Conservation (phyloP, 1,140 invertebrate species). For the Cheumatopsyche charites region DNA sequence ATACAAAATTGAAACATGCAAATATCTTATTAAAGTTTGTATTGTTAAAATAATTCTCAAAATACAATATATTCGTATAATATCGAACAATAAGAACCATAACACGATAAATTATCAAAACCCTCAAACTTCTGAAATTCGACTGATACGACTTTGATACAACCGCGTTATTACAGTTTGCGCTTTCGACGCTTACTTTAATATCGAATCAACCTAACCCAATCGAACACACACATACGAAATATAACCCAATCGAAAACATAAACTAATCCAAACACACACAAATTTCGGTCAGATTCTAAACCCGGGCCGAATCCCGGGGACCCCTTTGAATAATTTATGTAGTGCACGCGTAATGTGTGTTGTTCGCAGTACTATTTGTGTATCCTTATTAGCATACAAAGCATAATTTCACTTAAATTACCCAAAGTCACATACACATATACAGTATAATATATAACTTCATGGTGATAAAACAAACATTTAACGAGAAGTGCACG, state of each 20-base stretch:
- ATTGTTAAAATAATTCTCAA: too few relatives aligned
- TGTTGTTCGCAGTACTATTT: background rate
- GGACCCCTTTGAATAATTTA: conserved; percentile 16
- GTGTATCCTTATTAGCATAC: background rate
- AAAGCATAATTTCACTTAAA: conserved; percentile 24
- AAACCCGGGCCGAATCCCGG: too few relatives aligned
- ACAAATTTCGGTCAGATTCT: too few relatives aligned
- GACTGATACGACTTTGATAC: conserved; percentile 1
- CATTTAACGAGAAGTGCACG: background rate
- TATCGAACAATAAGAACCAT: too few relatives aligned
- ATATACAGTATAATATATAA: background rate
- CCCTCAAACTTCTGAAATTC: background rate
- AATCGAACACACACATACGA: conserved; percentile 4
- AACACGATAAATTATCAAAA: too few relatives aligned
- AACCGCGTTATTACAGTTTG: background rate
- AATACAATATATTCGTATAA: too few relatives aligned
- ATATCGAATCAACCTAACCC: conserved; percentile 5
- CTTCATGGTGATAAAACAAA: background rate
- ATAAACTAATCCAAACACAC: too few relatives aligned
- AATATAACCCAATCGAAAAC: too few relatives aligned
- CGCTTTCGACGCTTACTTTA: background rate
- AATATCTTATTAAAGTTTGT: too few relatives aligned
- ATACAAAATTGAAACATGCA: too few relatives aligned
- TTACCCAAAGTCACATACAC: background rate
- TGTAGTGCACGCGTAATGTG: background rate